Evolutionary conservation across 2,888 invertebrate species (phyloP).

Genomic region (Nomada lathburiana): DNA sequence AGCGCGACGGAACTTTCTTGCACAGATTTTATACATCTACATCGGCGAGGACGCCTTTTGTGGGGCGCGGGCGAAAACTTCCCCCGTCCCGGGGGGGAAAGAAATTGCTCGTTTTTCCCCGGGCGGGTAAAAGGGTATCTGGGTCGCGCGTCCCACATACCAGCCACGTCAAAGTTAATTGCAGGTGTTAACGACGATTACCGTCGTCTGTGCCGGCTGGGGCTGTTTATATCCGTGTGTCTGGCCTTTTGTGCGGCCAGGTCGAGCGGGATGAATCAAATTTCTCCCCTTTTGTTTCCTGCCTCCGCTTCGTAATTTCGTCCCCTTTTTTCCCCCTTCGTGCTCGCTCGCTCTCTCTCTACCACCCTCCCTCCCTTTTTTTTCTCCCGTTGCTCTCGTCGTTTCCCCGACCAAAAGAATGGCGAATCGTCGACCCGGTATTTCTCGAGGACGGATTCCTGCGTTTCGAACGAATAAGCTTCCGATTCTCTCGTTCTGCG

Average conservation of each 20-base stretch:
- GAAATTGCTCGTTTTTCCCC: constrained; percentile 39
- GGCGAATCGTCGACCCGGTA: constrained; percentile 50
- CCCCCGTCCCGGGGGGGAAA: neutral
- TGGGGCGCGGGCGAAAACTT: constrained; percentile 21
- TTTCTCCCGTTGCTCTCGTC: neutral
- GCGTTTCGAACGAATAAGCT: constrained; percentile 35
- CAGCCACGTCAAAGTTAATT: constrained; percentile 73
- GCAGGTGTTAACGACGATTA: constrained; percentile 77
- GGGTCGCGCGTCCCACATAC: constrained; percentile 67
- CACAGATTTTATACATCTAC: no score
- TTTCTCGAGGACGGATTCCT: constrained; percentile 27
- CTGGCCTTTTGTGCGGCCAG: constrained; percentile 45
- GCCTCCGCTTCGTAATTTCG: constrained; percentile 39
- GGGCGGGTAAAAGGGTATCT: constrained; percentile 46
- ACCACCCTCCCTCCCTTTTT: neutral
- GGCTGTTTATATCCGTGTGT: constrained; percentile 34
- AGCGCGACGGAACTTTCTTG: no score
- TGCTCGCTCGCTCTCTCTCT: neutral
- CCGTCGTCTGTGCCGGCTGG: constrained; percentile 22
- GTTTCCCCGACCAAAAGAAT: constrained; percentile 26
- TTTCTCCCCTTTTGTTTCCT: constrained; percentile 54
- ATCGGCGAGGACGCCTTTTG: constrained; percentile 9
- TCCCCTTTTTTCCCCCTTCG: neutral
- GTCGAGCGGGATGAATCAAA: constrained; percentile 54
- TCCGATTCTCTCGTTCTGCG: neutral